These are phyloP conservation scores for Microplitis deprimator DNA, from an alignment of 2,888 invertebrate species.

Conservation along the genomic window DNA sequence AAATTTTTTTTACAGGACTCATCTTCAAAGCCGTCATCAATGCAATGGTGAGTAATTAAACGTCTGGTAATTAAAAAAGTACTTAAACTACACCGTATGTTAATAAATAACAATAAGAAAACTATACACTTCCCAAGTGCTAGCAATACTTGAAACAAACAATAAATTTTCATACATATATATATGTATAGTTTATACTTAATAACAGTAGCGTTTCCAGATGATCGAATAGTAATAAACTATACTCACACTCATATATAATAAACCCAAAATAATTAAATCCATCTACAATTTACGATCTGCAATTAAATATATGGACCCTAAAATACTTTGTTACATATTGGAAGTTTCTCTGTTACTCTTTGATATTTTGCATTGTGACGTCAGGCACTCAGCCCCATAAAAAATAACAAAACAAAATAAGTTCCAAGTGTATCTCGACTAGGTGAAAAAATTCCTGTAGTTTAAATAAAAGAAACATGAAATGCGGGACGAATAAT, in stretches of 20 bases:
- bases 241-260: constrained; percentile 25
- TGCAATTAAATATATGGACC: neutral
- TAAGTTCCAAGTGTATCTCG: constrained; percentile 13
- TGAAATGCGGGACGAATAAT: constrained; percentile 45
- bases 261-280: neutral
- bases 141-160: constrained; percentile 35
- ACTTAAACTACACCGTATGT: neutral
- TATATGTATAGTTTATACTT: too few relatives aligned
- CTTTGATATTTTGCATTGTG: constrained; percentile 41
- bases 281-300: neutral
- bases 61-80: neutral
- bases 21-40: too few relatives aligned
- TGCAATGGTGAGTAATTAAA: neutral
- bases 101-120: constrained; percentile 2
- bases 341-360: constrained; percentile 38
- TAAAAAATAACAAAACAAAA: too few relatives aligned
- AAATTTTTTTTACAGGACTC: too few relatives aligned
- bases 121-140: constrained; percentile 26
- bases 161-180: constrained; percentile 45
- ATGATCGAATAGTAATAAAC: constrained; percentile 65
- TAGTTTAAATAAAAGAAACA: constrained; percentile 60
- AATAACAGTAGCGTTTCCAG: constrained; percentile 68
- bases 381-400: constrained; percentile 29
- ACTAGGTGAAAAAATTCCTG: constrained; percentile 59
- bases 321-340: constrained; percentile 32